phyloP scores from a whole-genome alignment of 2,113 vertebrate species.

The Tinamus guttatus region DNA sequence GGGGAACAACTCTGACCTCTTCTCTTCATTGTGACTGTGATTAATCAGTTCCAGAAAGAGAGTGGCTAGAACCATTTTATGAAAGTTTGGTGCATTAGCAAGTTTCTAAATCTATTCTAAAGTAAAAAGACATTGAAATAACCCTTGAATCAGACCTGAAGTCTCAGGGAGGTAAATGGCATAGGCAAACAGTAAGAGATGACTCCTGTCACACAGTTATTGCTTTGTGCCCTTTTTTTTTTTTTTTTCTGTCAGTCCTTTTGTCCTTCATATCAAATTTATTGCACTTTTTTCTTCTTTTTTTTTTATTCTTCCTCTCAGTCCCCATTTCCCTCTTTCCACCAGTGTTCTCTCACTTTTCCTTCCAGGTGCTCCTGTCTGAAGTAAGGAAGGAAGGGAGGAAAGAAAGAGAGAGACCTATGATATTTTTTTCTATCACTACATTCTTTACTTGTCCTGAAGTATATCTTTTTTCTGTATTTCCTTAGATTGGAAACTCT shows the following conservation, averaged over 20 bases:
- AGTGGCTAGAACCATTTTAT: background rate
- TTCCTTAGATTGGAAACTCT: background rate
- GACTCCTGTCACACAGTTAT: background rate
- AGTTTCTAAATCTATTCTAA: background rate
- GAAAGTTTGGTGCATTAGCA: background rate
- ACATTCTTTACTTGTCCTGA: background rate
- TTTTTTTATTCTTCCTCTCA: background rate
- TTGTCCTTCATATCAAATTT: background rate
- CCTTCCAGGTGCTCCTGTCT: rapidly evolving
- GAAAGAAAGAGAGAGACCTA: too few species aligned
- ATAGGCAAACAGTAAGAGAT: background rate
- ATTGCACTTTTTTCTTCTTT: background rate
- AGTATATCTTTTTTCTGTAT: background rate
- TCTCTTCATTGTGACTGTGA: background rate
- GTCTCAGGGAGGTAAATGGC: background rate
- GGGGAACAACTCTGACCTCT: background rate
- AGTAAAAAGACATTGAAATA: background rate
- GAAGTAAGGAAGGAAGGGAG: background rate
- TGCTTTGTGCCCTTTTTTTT: background rate
- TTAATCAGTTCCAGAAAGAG: background rate
- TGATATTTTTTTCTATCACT: background rate
- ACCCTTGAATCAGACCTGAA: background rate
- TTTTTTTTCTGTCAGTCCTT: background rate
- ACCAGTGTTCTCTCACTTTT: background rate
- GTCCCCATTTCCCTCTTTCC: background rate